Evolutionary conservation across 1,140 invertebrate species (phyloP).

Genomic region (Chrysoperla carnea): DNA sequence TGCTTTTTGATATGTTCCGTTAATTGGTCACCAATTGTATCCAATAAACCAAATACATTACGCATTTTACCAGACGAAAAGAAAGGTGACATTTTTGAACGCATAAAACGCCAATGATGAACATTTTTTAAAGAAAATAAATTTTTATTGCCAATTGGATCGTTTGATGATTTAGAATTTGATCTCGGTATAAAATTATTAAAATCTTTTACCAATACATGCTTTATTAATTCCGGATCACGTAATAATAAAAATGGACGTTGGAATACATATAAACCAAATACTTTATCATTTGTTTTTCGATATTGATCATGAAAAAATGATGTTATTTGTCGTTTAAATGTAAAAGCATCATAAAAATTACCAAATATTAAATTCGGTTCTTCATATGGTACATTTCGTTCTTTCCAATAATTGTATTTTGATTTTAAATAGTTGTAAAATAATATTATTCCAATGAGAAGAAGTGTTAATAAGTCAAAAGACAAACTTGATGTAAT

Average conservation of each 20-base stretch:
- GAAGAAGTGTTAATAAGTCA: neutral
- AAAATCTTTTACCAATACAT: conserved; percentile 33
- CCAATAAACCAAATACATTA: conserved; percentile 20
- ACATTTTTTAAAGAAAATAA: conserved; percentile 14
- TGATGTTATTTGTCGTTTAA: conserved; percentile 9
- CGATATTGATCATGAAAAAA: conserved; percentile 14
- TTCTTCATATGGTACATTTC: conserved; percentile 18
- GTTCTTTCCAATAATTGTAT: conserved; percentile 24
- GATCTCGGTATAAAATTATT: conserved; percentile 32
- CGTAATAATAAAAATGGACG: conserved; percentile 18
- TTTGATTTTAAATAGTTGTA: conserved; percentile 10
- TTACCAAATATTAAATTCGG: conserved; percentile 20
- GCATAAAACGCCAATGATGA: conserved; percentile 20
- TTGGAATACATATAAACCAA: conserved; percentile 19
- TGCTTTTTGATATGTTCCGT: neutral
- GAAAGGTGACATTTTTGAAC: conserved; percentile 18
- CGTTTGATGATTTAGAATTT: conserved; percentile 24
- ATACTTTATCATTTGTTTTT: conserved; percentile 8
- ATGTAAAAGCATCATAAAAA: conserved; percentile 8
- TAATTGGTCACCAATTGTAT: conserved; percentile 14
- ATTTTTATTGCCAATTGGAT: conserved; percentile 21
- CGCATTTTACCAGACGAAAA: conserved; percentile 24
- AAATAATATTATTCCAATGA: neutral
- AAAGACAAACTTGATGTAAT: neutral
- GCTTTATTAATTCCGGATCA: conserved; percentile 33